phyloP scores from a whole-genome alignment of 2,888 invertebrate species.

The Halocaridina rubra region DNA sequence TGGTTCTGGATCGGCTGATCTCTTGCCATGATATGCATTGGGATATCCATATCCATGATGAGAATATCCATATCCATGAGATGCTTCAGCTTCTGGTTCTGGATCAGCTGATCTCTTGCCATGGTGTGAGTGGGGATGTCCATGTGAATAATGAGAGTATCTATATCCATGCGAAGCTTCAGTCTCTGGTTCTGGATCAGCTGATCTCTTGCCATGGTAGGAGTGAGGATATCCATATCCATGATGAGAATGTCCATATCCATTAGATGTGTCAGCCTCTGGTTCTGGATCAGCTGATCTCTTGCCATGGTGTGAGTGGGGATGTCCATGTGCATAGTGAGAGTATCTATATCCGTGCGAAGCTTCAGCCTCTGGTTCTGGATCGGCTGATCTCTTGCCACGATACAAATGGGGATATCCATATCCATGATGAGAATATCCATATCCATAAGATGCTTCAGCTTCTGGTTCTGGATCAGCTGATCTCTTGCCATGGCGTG shows the following conservation, averaged over 20 bases:
- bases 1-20: too few species aligned
- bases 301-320: background rate
- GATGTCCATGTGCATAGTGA: background rate
- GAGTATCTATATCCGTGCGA: background rate
- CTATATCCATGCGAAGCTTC: too few species aligned
- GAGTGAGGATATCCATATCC: background rate
- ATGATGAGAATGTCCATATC: background rate
- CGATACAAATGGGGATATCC: background rate
- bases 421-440: background rate
- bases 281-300: background rate
- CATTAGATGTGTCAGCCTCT: background rate
- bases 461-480: background rate
- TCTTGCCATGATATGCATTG: too few species aligned
- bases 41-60: too few species aligned
- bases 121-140: background rate
- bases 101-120: background rate
- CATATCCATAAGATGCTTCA: background rate
- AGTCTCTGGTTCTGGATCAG: constrained; percentile 1
- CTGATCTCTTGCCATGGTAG: background rate
- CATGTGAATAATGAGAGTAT: background rate
- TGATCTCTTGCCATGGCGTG: background rate
- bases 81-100: background rate
- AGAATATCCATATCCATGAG: background rate
- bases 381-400: background rate
- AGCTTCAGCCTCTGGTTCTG: background rate